A percentile compares a stretch with the other conserved stretches of the same genome.
Conservation (phyloP, 2,888 invertebrate genomes). For the Drosophila cyrtoloma region DNA sequence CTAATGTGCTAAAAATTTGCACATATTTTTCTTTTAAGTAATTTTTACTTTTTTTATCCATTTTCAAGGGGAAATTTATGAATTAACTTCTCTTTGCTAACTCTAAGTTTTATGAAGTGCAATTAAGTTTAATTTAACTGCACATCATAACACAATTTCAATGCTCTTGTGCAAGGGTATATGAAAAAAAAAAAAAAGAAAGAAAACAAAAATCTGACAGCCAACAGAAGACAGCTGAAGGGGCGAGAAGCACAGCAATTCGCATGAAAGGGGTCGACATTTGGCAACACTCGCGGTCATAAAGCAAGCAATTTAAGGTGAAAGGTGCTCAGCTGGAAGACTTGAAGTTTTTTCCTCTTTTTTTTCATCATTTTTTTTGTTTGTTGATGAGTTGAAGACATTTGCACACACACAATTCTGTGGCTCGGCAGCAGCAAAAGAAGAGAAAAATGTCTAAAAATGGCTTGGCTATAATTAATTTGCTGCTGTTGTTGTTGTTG, state of each 20-base stretch:
- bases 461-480: conserved; percentile 78
- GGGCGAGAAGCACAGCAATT: conserved; percentile 1
- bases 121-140: neutral
- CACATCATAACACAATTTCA: neutral
- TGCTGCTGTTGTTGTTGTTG: conserved; percentile 54
- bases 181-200: conserved; percentile 1
- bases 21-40: neutral
- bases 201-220: conserved; percentile 33
- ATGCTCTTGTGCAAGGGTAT: neutral
- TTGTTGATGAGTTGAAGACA: conserved; percentile 37
- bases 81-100: neutral
- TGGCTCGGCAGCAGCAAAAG: conserved; percentile 21
- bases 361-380: neutral
- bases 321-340: conserved; percentile 71
- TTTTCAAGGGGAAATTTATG: neutral
- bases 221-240: conserved; percentile 22
- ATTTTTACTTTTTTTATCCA: neutral
- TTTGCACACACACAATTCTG: conserved; percentile 28
- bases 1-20: neutral
- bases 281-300: conserved; percentile 72
- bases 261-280: conserved; percentile 72
- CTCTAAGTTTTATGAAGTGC: neutral
- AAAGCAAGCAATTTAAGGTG: conserved; percentile 79
- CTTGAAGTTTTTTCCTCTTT: conserved; percentile 1
- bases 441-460: conserved; percentile 60